Percentiles rank a stretch among this genome's conserved stretches.
These are phyloP conservation scores for Ascidia mentula DNA, from an alignment of 23 tunicate species.

Conservation along the genomic window DNA sequence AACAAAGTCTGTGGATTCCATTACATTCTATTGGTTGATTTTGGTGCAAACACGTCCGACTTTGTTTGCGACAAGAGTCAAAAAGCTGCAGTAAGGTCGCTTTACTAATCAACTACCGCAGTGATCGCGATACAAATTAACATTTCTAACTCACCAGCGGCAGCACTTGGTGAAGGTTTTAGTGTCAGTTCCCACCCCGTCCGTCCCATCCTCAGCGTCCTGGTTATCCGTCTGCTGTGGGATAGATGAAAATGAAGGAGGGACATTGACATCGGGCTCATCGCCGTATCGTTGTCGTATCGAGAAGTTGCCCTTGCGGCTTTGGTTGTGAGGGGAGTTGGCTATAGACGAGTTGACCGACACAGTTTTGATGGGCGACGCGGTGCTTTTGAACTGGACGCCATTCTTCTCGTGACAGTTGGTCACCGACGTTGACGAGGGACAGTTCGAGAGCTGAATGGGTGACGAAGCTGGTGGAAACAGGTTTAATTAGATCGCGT, in stretches of 20 bases:
- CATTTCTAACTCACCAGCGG: constrained; percentile 42
- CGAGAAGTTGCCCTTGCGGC: constrained; percentile 56
- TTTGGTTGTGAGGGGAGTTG: constrained; percentile 26
- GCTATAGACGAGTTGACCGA: constrained; percentile 19
- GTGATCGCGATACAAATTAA: too few relatives aligned
- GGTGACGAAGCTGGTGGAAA: neutral
- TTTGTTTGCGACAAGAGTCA: too few relatives aligned
- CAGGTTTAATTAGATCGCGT: neutral
- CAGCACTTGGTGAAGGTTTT: constrained; percentile 11
- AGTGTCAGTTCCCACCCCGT: neutral
- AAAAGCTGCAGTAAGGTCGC: too few relatives aligned
- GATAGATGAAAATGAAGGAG: constrained; percentile 11
- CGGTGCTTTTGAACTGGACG: neutral
- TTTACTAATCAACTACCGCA: too few relatives aligned
- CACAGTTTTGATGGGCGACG: constrained; percentile 30
- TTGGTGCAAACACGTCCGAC: too few relatives aligned
- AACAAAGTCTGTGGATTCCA: too few relatives aligned
- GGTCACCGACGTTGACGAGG: neutral
- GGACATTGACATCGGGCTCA: constrained; percentile 20
- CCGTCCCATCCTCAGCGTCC: neutral
- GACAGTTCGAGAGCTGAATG: neutral
- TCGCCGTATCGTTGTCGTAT: constrained; percentile 30
- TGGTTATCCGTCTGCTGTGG: neutral
- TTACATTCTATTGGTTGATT: too few relatives aligned
- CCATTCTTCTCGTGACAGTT: neutral